phyloP scores from a whole-genome alignment of 1,140 invertebrate species.

The Trichonephila clavata region DNA sequence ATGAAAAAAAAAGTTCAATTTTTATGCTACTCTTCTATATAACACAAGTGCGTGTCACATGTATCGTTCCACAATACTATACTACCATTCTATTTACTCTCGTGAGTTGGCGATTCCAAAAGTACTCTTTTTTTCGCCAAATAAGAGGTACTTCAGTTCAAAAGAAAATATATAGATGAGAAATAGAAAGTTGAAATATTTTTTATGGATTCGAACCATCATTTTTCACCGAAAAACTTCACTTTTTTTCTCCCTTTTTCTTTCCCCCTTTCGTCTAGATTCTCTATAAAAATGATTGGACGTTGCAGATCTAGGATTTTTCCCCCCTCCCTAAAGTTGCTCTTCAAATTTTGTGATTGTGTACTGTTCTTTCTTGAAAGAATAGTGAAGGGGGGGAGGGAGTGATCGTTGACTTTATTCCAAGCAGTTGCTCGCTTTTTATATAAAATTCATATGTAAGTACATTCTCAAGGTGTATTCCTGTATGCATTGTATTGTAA shows the following conservation, averaged over 20 bases:
- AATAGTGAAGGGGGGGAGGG: not conserved
- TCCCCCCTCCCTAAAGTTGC: constrained; percentile 9
- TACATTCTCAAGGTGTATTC: constrained; percentile 36
- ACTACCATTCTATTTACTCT: constrained; percentile 59
- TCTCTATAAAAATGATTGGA: constrained; percentile 74
- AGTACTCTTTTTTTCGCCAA: constrained; percentile 61
- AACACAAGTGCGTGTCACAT: constrained; percentile 63
- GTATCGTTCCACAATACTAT: constrained; percentile 5
- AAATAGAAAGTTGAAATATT: constrained; percentile 76
- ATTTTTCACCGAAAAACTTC: constrained; percentile 67
- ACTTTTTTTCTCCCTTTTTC: constrained; percentile 18
- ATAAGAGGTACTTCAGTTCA: constrained; percentile 59
- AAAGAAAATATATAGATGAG: constrained; percentile 72
- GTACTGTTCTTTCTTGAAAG: constrained; percentile 23
- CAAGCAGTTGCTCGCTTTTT: constrained; percentile 32
- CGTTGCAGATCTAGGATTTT: constrained; percentile 16
- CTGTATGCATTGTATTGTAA: constrained; percentile 29
- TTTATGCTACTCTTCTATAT: constrained; percentile 15
- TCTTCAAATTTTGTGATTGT: constrained; percentile 59
- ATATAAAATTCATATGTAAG: constrained; percentile 63
- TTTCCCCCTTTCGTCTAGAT: constrained; percentile 15
- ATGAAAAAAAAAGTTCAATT: constrained; percentile 11
- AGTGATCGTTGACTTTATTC: constrained; percentile 57
- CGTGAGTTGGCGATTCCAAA: constrained; percentile 73
- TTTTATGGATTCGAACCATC: constrained; percentile 75